Base-by-base conservation (phyloP, 2,888 invertebrate genomes). In the Latrodectus hesperus region DNA sequence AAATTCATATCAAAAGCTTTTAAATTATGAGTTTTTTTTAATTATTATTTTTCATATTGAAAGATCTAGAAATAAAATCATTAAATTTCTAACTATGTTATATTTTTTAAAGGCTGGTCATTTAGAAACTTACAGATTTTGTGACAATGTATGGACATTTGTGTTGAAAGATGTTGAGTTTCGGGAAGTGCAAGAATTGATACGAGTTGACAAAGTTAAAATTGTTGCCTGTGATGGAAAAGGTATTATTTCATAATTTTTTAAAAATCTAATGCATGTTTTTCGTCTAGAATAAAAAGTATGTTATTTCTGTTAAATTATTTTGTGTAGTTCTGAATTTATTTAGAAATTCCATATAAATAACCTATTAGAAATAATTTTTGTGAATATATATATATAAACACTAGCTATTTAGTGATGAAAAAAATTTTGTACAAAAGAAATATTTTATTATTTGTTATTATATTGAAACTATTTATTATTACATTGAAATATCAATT, bases 131-230 rank as follows among this genome's bases (percentile, higher is more conserved):
- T 94, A 96, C 93, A 94, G 99, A 91, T 99, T 99, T 93, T 99
- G 99, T 94, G 99, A 99, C 94, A 99, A 99, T 93, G 99, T 99
- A 1, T 99, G 99, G 99, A 99, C 99, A 9, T 98, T 99, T 92
- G 97, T 99, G 95, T 94, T 99, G 91, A 98, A 98, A 92, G 97
- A 99, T 93, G 99, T 99, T 11, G 99, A 99, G 92, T 99, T 99
- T 92, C 94, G 97, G 90, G 99, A 99, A 93, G 96, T 97, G 0
- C 97, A 97, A 92, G 98, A 98, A 92, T 95, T 98, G 89, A 96
- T 96, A 14, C 96, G 96, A 93, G 97, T 97, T 76, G 97, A 97
- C 92, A 97, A 97, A 94, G 97, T 99, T 16, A 99, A 99, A 94
- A 98, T 99, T 93, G 98, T 99, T 77, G 98, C 98, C 6, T 99